Evolutionary conservation across 2,113 vertebrate genomes (phyloP), one percentile per base, ranked within the genome.

Genomic region (Pipa parva): DNA sequence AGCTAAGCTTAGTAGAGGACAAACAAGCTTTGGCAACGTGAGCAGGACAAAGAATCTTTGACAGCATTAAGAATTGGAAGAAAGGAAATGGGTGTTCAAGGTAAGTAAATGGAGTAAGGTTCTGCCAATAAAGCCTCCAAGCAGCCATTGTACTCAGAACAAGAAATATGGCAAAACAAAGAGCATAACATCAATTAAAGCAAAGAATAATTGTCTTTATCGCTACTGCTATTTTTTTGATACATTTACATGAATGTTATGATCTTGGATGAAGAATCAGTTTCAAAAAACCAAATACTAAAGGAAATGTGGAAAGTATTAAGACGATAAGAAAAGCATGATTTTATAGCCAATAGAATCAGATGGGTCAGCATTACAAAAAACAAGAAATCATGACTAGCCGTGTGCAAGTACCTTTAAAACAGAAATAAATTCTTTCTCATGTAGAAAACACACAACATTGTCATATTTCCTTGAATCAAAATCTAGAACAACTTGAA

Each of bases 131-230:
- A 46, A 63, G 37, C 20, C 63, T 22, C 27, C 73, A 55, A 45
- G 27, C 69, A 59, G 56, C 26, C 46, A 45, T 46, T 50, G 24
- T 67, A 60, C 59, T 28, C 37, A 36, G 31, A 31, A n/a, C 25
- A 67, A 36, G 5, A 22, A 63, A 72, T 73, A 83, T 62, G 72
- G 75, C 59, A 74, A 63, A 73, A 74, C 71, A 74, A 78, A 73
- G 17, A 21, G 46, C 63, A 22, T 74, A 79, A 68, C 78, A 79
- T 85, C 77, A 82, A 80, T 81, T 60, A 60, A 52, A 52, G 52
- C 46, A 75, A 78, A 77, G 73, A 84, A 81, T 78, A 85, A 83
- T 83, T 83, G 75, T 81, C 76, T 79, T 75, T 77, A 78, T 63
- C 76, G 75, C 64, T 77, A 63, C 75, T 27, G 73, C 73, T 83